These are phyloP conservation scores for Lamprologus callipterus DNA, from an alignment of 2,113 vertebrate genomes.

Conservation along the genomic window DNA sequence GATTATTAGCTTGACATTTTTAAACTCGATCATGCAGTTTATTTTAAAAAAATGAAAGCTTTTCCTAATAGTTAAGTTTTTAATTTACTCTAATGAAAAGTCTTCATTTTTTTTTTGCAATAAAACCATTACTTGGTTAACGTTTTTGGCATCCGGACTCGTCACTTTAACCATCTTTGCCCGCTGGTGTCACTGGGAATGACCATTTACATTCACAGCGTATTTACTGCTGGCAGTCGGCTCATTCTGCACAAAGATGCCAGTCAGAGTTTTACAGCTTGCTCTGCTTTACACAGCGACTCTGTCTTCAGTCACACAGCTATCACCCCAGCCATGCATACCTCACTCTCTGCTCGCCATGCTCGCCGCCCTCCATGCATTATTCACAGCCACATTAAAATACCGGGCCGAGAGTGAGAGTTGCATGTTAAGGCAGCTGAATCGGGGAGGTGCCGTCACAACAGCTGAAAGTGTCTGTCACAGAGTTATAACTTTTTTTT, in stretches of 20 bases:
- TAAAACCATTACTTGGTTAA: neutral
- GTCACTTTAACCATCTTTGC: neutral
- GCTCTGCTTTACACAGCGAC: neutral
- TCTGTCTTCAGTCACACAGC: conserved; percentile 2
- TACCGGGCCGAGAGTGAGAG: conserved; percentile 16
- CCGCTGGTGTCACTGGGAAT: neutral
- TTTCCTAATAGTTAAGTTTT: neutral
- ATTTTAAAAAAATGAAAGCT: neutral
- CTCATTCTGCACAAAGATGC: neutral
- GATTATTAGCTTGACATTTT: neutral
- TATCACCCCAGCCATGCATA: conserved; percentile 21
- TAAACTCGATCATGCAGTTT: neutral
- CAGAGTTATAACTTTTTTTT: conserved; percentile 46
- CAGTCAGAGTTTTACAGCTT: conserved; percentile 11
- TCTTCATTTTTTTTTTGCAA: neutral
- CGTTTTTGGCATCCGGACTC: neutral
- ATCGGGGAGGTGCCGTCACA: conserved; percentile 45
- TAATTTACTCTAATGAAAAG: neutral
- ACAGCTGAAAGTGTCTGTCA: conserved; percentile 53
- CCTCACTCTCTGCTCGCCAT: neutral
- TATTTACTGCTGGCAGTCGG: neutral
- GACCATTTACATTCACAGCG: neutral
- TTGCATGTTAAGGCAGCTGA: conserved; percentile 46
- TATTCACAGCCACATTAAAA: conserved; percentile 65
- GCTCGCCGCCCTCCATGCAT: conserved; percentile 46